Evolutionary conservation across 1,140 invertebrate genomes (phyloP).

Genomic region (Aphelenchoides avenae): DNA sequence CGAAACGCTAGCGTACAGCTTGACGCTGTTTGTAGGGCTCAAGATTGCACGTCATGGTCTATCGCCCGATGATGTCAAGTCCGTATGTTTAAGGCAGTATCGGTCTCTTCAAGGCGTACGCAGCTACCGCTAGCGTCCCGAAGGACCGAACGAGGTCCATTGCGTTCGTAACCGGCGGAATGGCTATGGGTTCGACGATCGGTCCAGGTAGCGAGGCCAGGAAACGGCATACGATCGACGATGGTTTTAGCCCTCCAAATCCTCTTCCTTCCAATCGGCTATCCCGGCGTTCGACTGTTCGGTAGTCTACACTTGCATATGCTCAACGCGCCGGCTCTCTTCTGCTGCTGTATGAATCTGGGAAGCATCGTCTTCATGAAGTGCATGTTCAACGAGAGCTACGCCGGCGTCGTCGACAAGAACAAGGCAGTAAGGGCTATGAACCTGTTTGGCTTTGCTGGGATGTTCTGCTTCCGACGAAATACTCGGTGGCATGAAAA

Average conservation of each 20-base stretch:
- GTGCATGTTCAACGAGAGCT: conserved; percentile 7
- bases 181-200: conserved; percentile 61
- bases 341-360: conserved; percentile 17
- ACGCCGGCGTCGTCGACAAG: conserved; percentile 21
- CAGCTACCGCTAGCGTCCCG: conserved; percentile 58
- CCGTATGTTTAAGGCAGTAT: too few relatives aligned
- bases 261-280: not conserved
- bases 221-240: not conserved
- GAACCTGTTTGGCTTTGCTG: too few relatives aligned
- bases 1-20: too few relatives aligned
- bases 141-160: conserved; percentile 59
- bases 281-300: not conserved
- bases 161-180: conserved; percentile 61
- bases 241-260: conserved; percentile 5
- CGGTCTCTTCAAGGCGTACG: conserved; percentile 60
- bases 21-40: too few relatives aligned
- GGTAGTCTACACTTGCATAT: conserved; percentile 10
- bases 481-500: too few relatives aligned
- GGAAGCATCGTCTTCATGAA: conserved; percentile 8
- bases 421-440: too few relatives aligned
- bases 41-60: too few relatives aligned
- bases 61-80: too few relatives aligned
- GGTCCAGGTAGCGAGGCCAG: conserved; percentile 36
- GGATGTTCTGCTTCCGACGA: too few relatives aligned
- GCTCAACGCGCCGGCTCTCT: conserved; percentile 15